Base-by-base conservation (phyloP, 2,113 vertebrate species). In the Chamaea fasciata region DNA sequence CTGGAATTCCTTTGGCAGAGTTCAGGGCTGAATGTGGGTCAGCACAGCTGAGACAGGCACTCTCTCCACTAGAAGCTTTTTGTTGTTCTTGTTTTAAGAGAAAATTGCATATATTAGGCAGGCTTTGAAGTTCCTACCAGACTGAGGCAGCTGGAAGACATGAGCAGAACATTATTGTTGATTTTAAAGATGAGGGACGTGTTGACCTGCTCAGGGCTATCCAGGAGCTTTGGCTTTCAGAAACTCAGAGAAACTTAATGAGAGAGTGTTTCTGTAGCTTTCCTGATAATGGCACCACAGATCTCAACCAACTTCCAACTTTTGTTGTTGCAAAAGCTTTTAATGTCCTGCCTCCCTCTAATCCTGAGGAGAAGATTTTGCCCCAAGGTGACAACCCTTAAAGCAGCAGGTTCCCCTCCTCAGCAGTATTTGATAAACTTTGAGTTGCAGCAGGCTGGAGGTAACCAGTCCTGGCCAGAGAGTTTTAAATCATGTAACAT, bases 51-150 rank as follows among this genome's bases (percentile, higher is more conserved):
- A 69, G 37, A 18, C 3, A 1, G 76, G 7, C 67, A 39, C 50
- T 82, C 52, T 78, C 65, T 82, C 47, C 62, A 31, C 78, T 41
- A 75, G 77, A 64, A 79, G 90, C 57, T 82, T 92, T 41, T 63
- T 81, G 77, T 65, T 62, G 79, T 5, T 68, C 60, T 74, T 89
- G 62, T 68, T 92, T 68, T 78, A 89, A 64, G 78, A 93, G 84
- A 95, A 95, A 94, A 93, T 92, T 79, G 82, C 84, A 91, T 96
- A 95, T 79, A 91, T 96, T 93, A 89, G 84, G 53, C 68, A 53
- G 39, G 83, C 76, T 95, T 96, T 96, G 94, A 95, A 96, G 93
- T 91, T 69, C 53, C 52, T 39, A 42, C 23, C 39, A 63, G 70
- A 15, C 20, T 65, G 57, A 31, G 26, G 70, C 70, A 85, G 76